Conservation (phyloP, 2,797 vertebrate species). For the Botia almorhae region DNA sequence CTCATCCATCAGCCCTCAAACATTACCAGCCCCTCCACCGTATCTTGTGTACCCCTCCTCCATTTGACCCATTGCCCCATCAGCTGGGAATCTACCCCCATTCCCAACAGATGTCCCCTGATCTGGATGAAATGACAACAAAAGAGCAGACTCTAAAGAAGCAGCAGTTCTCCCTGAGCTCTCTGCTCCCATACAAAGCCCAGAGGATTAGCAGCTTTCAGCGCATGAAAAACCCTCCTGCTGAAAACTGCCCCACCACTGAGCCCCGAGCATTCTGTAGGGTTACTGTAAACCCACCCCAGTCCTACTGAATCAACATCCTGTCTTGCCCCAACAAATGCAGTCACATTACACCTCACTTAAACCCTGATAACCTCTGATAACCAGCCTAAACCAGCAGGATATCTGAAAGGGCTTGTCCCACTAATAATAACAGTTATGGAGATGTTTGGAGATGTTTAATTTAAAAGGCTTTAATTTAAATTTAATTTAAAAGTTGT, state of each 20-base stretch:
- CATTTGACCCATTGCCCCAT: slow-evolving; percentile 35
- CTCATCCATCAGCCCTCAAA: slow-evolving; percentile 76
- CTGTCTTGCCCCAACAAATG: background rate
- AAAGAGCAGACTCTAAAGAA: slow-evolving; percentile 63
- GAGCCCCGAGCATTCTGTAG: slow-evolving; percentile 21
- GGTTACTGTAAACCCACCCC: slow-evolving; percentile 42
- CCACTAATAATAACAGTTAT: background rate
- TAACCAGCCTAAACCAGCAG: slow-evolving; percentile 15
- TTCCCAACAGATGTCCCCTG: slow-evolving; percentile 77
- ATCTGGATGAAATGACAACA: slow-evolving; percentile 66
- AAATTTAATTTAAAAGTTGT: background rate
- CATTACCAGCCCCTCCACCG: slow-evolving; percentile 63
- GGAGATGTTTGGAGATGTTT: background rate
- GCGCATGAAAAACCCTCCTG: slow-evolving; percentile 52
- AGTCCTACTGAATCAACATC: too few relatives aligned
- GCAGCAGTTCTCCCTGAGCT: slow-evolving; percentile 57
- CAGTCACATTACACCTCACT: background rate
- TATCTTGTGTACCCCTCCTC: slow-evolving; percentile 62
- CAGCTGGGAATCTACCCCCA: slow-evolving; percentile 65
- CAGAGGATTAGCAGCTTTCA: slow-evolving; percentile 72
- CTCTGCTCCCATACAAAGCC: slow-evolving; percentile 68
- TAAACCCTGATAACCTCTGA: background rate
- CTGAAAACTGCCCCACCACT: slow-evolving; percentile 35
- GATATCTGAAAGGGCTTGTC: background rate
- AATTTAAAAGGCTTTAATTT: background rate